Base-by-base conservation (phyloP, 2,888 invertebrate species). In the Ommatoiulus sabulosus region DNA sequence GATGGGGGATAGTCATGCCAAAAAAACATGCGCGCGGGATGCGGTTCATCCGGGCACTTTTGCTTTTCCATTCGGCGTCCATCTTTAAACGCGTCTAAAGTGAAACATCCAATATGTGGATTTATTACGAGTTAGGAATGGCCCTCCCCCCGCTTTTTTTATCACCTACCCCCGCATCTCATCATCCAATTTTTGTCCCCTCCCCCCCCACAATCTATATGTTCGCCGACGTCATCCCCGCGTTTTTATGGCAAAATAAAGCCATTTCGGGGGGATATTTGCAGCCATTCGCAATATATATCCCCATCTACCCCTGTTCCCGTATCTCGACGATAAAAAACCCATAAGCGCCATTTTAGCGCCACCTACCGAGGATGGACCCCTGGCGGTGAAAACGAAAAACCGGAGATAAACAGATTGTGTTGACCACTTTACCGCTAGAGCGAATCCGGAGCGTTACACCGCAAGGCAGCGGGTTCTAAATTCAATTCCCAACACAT, bases 31-130 rank as follows among this genome's bases (percentile, higher is more conserved):
- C n/a, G n/a, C n/a, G n/a, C n/a, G n/a, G n/a, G n/a, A 48, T 63
- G 24, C 72, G 72, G 72, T 10, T 72, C 72, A 72, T 72, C 72
- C 72, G 72, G 72, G 72, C 72, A 72, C 72, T 72, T 46, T 8
- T 52, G 8, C 10, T 15, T 15, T 3, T 15, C 52, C n/a, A 15
- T 52, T 24, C 17, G n/a, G 8, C 72, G 3, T 2, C 72, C 72
- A 72, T 72, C 72, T 72, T 72, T 72, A 72, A 72, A 24, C 72
- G 24, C 72, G 24, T 72, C 72, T 24, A 72, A 72, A 72, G 72
- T 72, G 72, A 72, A 72, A 72, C 72, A 72, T 72, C 72, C 72
- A 72, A 72, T 72, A 72, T 72, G 72, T 72, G 72, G 72, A 72
- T 72, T 72, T 72, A 72, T 72, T 17, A 10, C 72, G 17, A 72